Evolutionary conservation across 1,140 invertebrate species (phyloP).

Genomic region (Idris sp.): DNA sequence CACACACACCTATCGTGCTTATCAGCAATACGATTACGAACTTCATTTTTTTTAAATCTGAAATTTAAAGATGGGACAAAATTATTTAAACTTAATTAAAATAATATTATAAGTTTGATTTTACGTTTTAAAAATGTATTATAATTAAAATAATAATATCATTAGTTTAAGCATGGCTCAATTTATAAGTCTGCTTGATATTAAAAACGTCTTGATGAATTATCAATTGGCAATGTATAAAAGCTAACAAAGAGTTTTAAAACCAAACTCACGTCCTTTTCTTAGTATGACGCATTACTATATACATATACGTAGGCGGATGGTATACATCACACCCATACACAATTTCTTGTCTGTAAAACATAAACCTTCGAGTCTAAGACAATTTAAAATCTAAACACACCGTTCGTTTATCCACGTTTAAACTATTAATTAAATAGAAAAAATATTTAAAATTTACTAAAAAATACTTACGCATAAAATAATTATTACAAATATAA

Average conservation of each 20-base stretch:
- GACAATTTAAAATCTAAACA: neutral
- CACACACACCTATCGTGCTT: slow-evolving; percentile 21
- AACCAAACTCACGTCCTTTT: slow-evolving; percentile 26
- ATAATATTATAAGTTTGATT: no score
- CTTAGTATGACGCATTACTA: slow-evolving; percentile 43
- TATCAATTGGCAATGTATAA: slow-evolving; percentile 15
- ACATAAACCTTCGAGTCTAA: no score
- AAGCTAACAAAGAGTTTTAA: slow-evolving; percentile 28
- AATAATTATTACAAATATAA: no score
- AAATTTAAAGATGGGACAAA: slow-evolving; percentile 9
- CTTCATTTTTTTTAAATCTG: slow-evolving; percentile 51
- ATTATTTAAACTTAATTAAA: slow-evolving; percentile 1
- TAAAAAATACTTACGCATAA: no score
- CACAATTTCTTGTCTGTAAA: no score
- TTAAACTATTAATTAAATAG: no score
- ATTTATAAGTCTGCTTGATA: no score
- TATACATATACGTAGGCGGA: slow-evolving; percentile 41
- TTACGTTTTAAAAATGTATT: no score
- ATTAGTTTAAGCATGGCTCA: no score
- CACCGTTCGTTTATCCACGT: neutral
- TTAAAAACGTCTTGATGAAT: no score
- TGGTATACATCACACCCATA: slow-evolving; percentile 42
- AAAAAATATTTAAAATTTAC: no score
- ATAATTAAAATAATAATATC: no score
- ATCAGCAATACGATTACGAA: slow-evolving; percentile 30